Percentiles rank a stretch among this genome's conserved stretches.
Conservation (phyloP, 2,888 invertebrate species). For the Lampropteryx suffumata region DNA sequence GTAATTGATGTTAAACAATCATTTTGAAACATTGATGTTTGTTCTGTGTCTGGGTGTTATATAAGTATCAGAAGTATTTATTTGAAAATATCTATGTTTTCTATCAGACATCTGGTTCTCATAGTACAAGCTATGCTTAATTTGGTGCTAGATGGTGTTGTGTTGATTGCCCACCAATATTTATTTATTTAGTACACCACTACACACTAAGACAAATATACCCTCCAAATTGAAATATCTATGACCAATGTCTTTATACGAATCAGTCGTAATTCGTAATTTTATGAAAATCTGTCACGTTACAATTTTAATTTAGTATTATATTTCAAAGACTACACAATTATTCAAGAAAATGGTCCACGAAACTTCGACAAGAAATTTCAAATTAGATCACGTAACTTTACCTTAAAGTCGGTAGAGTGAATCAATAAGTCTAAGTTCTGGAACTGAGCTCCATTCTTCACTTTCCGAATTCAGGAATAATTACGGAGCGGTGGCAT, state of each 20-base stretch:
- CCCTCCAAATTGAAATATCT: too few relatives aligned
- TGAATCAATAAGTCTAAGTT: constrained; percentile 41
- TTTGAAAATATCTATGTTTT: too few relatives aligned
- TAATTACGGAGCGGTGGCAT: constrained; percentile 35
- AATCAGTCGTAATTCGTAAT: not conserved
- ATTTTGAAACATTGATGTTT: too few relatives aligned
- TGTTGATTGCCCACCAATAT: too few relatives aligned
- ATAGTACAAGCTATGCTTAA: too few relatives aligned
- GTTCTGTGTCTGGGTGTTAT: too few relatives aligned
- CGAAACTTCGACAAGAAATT: constrained; percentile 34
- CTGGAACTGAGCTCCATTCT: constrained; percentile 34
- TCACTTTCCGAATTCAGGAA: constrained; percentile 35
- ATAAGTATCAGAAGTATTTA: too few relatives aligned
- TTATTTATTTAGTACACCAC: too few relatives aligned
- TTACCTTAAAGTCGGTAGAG: constrained; percentile 35
- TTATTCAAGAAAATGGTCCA: constrained; percentile 30
- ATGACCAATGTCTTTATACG: too few relatives aligned
- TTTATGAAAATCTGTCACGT: constrained; percentile 7
- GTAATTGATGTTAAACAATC: too few relatives aligned
- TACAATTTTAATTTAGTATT: constrained; percentile 16
- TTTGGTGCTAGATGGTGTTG: too few relatives aligned
- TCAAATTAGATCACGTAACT: constrained; percentile 42
- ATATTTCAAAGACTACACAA: constrained; percentile 24
- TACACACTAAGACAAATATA: not conserved
- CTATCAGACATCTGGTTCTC: too few relatives aligned